Evolutionary conservation across 2,797 vertebrate species (phyloP).

Genomic region (Jordanella pulchra): DNA sequence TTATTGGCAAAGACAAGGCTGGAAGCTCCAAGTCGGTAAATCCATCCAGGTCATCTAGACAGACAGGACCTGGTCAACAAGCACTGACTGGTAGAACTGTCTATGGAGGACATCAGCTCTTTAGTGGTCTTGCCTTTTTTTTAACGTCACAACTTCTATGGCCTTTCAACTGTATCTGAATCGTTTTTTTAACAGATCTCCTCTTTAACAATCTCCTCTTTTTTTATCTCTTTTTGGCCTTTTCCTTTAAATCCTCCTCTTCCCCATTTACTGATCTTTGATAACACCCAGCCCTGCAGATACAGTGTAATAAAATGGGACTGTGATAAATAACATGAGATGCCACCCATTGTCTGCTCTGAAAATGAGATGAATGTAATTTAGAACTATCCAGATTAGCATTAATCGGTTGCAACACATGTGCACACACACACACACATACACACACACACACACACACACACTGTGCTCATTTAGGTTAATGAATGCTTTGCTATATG

Average conservation of each 20-base stretch:
- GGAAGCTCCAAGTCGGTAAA: conserved; percentile 44
- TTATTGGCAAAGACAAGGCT: conserved; percentile 63
- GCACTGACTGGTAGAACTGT: conserved; percentile 38
- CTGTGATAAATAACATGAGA: conserved; percentile 53
- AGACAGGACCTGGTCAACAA: conserved; percentile 44
- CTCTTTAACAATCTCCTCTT: background rate
- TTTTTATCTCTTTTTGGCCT: conserved; percentile 31
- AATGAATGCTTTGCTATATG: conserved; percentile 9
- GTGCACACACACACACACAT: background rate
- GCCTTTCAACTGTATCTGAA: background rate
- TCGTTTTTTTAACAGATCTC: conserved; percentile 6
- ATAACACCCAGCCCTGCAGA: conserved; percentile 38
- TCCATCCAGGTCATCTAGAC: conserved; percentile 53
- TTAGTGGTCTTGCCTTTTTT: background rate
- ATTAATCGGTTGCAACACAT: conserved; percentile 44
- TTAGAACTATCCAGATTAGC: conserved; percentile 54
- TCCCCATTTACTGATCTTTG: conserved; percentile 45
- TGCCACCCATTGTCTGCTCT: conserved; percentile 56
- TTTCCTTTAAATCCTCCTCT: conserved; percentile 29
- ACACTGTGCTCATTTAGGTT: conserved; percentile 4
- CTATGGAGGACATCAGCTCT: background rate
- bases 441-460: background rate
- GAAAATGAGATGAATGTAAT: conserved; percentile 58
- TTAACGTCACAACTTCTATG: background rate
- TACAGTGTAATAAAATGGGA: conserved; percentile 58